Percentiles rank a stretch among this genome's conserved stretches.
Conservation (phyloP, 2,888 invertebrate genomes). For the Cylindroiulus punctatus region DNA sequence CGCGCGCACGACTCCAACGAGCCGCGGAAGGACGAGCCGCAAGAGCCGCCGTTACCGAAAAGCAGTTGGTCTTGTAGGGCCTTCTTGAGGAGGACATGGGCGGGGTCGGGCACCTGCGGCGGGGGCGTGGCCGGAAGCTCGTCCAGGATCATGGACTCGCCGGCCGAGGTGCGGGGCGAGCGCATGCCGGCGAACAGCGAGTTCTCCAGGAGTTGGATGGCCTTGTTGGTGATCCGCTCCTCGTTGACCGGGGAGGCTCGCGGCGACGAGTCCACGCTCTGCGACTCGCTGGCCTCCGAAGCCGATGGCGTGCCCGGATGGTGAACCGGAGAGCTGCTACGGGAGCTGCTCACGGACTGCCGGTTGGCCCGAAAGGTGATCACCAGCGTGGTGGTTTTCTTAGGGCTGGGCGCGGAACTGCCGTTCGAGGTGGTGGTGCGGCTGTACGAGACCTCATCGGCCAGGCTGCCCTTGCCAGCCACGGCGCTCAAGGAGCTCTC, state of each 20-base stretch:
- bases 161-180: conserved; percentile 57
- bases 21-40: conserved; percentile 8
- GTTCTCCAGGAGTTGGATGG: conserved; percentile 41
- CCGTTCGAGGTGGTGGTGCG: background rate
- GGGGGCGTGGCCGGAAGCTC: conserved; percentile 19
- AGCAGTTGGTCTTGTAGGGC: conserved; percentile 55
- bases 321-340: conserved; percentile 46
- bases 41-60: conserved; percentile 7
- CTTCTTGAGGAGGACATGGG: conserved; percentile 53
- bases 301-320: conserved; percentile 8
- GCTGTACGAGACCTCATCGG: conserved; percentile 30
- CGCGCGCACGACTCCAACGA: conserved; percentile 40
- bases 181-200: conserved; percentile 43
- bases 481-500: conserved; percentile 33
- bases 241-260: conserved; percentile 51
- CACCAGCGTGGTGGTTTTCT: conserved; percentile 49
- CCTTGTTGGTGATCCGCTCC: conserved; percentile 17
- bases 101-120: background rate
- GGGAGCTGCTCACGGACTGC: conserved; percentile 31
- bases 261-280: conserved; percentile 52
- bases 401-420: background rate
- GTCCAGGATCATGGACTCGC: conserved; percentile 56
- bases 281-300: conserved; percentile 54
- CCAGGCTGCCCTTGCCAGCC: conserved; percentile 22
- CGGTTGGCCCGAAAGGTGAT: conserved; percentile 48